phyloP scores from a whole-genome alignment of 2,797 vertebrate species.

The Sebastes kiyomatsui region DNA sequence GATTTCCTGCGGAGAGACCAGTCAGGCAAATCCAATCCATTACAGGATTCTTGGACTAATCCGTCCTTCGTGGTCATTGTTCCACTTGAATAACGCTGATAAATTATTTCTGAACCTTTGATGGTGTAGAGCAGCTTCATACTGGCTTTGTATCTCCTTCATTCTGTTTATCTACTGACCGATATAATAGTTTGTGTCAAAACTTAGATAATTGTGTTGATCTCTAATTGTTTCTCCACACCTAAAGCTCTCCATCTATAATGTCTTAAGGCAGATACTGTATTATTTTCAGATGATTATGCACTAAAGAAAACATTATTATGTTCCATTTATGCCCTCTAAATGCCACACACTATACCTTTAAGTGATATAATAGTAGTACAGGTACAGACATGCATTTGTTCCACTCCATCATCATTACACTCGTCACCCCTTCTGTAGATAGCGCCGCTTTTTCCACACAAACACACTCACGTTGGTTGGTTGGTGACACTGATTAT shows the following conservation, averaged over 20 bases:
- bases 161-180: background rate
- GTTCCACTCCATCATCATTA: background rate
- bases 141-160: background rate
- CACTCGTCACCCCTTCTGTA: background rate
- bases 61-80: conserved; percentile 65
- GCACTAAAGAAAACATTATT: background rate
- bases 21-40: conserved; percentile 74
- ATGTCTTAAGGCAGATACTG: background rate
- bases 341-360: background rate
- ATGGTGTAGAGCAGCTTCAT: conserved; percentile 18
- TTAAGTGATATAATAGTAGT: background rate
- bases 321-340: background rate
- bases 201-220: background rate
- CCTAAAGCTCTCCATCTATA: background rate
- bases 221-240: background rate
- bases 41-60: conserved; percentile 72
- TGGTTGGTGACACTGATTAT: background rate
- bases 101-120: conserved; percentile 61
- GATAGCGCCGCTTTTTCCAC: conserved; percentile 20
- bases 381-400: conserved; percentile 24
- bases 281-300: background rate
- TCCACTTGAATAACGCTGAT: conserved; percentile 67
- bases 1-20: conserved; percentile 64
- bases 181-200: background rate
- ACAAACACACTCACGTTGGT: background rate